Conservation (phyloP, 2,113 vertebrate genomes). For the Lates calcarifer region DNA sequence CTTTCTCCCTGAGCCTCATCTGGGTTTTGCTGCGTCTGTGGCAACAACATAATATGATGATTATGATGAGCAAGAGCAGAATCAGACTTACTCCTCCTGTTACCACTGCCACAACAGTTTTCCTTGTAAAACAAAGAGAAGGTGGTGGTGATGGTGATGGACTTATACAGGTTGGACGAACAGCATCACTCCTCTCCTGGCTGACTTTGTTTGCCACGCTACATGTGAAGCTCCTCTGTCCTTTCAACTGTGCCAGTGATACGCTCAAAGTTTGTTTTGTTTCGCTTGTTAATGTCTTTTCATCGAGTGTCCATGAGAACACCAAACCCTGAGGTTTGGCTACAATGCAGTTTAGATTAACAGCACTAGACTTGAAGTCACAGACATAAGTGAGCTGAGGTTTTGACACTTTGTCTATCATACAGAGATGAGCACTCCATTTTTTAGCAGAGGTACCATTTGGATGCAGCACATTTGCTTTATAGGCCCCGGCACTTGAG, state of each 20-base stretch:
- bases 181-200: constrained; percentile 48
- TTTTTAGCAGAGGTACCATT: neutral
- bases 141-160: neutral
- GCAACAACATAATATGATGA: constrained; percentile 38
- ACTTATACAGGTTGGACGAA: constrained; percentile 50
- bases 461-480: neutral
- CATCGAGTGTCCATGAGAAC: constrained; percentile 66
- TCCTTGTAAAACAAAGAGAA: constrained; percentile 45
- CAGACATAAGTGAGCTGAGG: constrained; percentile 66
- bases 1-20: neutral
- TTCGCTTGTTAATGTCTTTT: constrained; percentile 41
- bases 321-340: constrained; percentile 38
- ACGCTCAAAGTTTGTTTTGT: constrained; percentile 55
- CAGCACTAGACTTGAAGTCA: constrained; percentile 34
- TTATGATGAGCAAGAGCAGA: constrained; percentile 57
- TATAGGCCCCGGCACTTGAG: constrained; percentile 61
- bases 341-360: constrained; percentile 55
- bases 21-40: neutral
- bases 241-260: constrained; percentile 44
- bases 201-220: constrained; percentile 62
- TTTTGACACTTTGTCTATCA: constrained; percentile 65
- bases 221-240: constrained; percentile 49
- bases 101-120: constrained; percentile 16
- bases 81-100: constrained; percentile 58
- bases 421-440: constrained; percentile 49